Evolutionary conservation across 2,113 vertebrate species (phyloP).

Genomic region (Pristiophorus japonicus): DNA sequence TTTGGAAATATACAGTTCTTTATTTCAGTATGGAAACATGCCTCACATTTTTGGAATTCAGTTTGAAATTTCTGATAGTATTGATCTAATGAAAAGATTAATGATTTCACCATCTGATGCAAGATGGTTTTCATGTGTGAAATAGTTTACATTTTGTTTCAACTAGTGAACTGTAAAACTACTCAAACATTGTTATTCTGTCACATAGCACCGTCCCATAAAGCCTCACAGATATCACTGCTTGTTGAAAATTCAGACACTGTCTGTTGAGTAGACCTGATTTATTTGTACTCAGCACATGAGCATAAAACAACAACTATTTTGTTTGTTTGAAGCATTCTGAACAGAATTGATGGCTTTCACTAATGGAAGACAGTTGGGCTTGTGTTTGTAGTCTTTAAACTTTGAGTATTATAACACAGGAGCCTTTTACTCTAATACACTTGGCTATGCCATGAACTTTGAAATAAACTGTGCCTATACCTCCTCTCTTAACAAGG

Average conservation of each 20-base stretch:
- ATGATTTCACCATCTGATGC: slow-evolving; percentile 40
- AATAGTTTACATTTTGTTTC: slow-evolving; percentile 37
- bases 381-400: neutral
- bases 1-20: slow-evolving; percentile 52
- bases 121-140: slow-evolving; percentile 42
- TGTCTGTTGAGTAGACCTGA: neutral
- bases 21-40: slow-evolving; percentile 43
- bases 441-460: neutral
- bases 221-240: neutral
- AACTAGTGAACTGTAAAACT: neutral
- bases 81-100: slow-evolving; percentile 36
- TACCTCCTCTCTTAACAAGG: neutral
- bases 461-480: neutral
- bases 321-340: slow-evolving; percentile 18
- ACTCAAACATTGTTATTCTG: neutral
- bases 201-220: neutral
- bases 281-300: slow-evolving; percentile 4
- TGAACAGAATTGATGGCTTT: slow-evolving; percentile 22
- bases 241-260: slow-evolving; percentile 1
- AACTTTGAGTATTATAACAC: neutral
- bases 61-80: slow-evolving; percentile 43
- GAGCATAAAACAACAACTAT: neutral
- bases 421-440: neutral
- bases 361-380: neutral
- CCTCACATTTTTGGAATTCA: slow-evolving; percentile 39